Evolutionary conservation across 2,888 invertebrate species (phyloP).

Genomic region (Synanthedon andrenaeformis): DNA sequence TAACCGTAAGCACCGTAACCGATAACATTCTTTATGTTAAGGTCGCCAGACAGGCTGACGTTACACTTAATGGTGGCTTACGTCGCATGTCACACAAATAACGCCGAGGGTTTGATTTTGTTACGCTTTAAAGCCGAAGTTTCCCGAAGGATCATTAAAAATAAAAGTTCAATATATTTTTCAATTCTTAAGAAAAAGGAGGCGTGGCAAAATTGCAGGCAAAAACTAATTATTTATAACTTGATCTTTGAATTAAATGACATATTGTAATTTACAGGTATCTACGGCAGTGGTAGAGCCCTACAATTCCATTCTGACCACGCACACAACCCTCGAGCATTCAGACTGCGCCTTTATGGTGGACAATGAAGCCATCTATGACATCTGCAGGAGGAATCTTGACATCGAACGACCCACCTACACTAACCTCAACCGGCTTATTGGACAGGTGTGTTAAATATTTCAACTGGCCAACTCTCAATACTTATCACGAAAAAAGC

Average conservation of each 20-base stretch:
- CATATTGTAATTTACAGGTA: conserved; percentile 41
- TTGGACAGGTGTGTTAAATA: conserved; percentile 72
- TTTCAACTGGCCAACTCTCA: not conserved
- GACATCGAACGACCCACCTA: conserved; percentile 88
- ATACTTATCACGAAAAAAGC: too few relatives aligned
- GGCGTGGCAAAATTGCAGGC: too few relatives aligned
- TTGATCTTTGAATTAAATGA: not conserved
- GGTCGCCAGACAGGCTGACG: too few relatives aligned
- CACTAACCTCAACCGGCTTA: conserved; percentile 87
- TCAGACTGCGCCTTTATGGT: conserved; percentile 94
- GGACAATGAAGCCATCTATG: conserved; percentile 91
- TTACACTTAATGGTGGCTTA: too few relatives aligned
- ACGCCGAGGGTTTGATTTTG: too few relatives aligned
- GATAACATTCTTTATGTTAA: too few relatives aligned
- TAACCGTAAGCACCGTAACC: too few relatives aligned
- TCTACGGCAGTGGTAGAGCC: conserved; percentile 87
- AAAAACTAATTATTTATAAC: not conserved
- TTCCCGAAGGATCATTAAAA: too few relatives aligned
- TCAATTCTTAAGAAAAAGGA: too few relatives aligned
- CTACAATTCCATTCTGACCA: conserved; percentile 93
- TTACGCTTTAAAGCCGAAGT: too few relatives aligned
- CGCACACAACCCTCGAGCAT: conserved; percentile 89
- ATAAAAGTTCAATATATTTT: too few relatives aligned
- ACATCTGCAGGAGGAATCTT: conserved; percentile 87
- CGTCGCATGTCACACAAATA: too few relatives aligned